Evolutionary conservation across 2,797 vertebrate species (phyloP).

Genomic region (Ara ararauna): DNA sequence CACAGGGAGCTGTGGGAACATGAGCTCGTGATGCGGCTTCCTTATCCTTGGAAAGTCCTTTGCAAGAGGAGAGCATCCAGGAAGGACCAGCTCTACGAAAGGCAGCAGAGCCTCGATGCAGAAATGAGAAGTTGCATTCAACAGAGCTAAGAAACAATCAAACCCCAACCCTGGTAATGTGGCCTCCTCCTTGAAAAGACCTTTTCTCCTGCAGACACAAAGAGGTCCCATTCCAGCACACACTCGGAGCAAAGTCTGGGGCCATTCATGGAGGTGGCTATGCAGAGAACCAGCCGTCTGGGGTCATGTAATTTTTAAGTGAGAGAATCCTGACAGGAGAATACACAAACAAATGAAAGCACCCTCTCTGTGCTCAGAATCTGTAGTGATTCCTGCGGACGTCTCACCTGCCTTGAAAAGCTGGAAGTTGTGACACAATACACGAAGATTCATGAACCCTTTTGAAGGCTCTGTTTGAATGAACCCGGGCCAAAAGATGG

Average conservation of each 20-base stretch:
- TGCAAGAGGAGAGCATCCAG: background rate
- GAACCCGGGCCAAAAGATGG: background rate
- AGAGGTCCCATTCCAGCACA: background rate
- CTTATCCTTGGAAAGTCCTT: background rate
- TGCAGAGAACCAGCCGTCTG: background rate
- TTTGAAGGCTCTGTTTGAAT: background rate
- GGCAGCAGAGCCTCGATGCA: background rate
- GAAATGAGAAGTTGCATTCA: background rate
- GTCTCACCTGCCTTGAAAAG: background rate
- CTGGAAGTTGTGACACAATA: background rate
- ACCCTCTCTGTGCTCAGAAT: background rate
- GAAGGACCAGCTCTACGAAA: background rate
- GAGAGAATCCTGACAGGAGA: background rate
- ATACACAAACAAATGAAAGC: background rate
- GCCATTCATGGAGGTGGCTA: background rate
- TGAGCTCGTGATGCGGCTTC: rapidly evolving
- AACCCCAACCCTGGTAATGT: background rate
- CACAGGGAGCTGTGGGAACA: background rate
- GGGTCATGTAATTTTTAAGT: background rate
- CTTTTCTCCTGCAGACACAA: background rate
- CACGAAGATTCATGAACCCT: background rate
- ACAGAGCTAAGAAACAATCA: background rate
- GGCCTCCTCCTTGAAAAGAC: background rate
- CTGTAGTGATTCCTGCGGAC: background rate
- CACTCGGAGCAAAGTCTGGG: background rate